Percentiles rank a stretch among this genome's conserved stretches.
Evolutionary conservation across 2,113 vertebrate genomes (phyloP).

Genomic region (Myodes glareolus): DNA sequence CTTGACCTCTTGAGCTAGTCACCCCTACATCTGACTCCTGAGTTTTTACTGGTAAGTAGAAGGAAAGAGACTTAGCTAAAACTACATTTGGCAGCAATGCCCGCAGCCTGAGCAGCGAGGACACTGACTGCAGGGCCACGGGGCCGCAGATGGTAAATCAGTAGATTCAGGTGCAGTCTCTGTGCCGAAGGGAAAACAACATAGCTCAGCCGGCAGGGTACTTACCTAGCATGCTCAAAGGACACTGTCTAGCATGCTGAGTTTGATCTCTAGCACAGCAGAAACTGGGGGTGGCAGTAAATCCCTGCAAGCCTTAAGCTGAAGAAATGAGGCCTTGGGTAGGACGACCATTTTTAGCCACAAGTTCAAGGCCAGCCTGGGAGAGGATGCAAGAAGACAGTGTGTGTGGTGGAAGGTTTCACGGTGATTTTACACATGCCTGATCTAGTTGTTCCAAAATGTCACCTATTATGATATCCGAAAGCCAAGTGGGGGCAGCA

Average conservation of each 20-base stretch:
- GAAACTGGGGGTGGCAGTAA: not conserved
- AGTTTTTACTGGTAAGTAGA: not conserved
- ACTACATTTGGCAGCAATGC: not conserved
- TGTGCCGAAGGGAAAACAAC: not conserved
- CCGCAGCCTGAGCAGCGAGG: not conserved
- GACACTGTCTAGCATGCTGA: not conserved
- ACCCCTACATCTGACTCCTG: not conserved
- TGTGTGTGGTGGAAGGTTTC: not conserved
- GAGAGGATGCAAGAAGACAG: not conserved
- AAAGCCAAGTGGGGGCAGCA: not conserved
- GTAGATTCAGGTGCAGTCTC: not conserved
- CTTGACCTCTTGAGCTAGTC: not conserved
- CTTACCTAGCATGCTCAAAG: not conserved
- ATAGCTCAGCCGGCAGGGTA: not conserved
- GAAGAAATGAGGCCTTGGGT: not conserved
- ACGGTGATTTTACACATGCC: not conserved
- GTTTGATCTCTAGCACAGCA: not conserved
- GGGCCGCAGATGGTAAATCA: not conserved
- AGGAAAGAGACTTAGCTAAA: not conserved
- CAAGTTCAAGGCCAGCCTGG: not conserved
- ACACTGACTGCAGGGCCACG: not conserved
- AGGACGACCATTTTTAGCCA: not conserved
- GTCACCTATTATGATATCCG: not conserved
- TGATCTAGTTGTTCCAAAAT: not conserved
- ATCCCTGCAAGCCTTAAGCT: not conserved